Conservation (phyloP, 2,113 vertebrate species). For the Oryzias javanicus region DNA sequence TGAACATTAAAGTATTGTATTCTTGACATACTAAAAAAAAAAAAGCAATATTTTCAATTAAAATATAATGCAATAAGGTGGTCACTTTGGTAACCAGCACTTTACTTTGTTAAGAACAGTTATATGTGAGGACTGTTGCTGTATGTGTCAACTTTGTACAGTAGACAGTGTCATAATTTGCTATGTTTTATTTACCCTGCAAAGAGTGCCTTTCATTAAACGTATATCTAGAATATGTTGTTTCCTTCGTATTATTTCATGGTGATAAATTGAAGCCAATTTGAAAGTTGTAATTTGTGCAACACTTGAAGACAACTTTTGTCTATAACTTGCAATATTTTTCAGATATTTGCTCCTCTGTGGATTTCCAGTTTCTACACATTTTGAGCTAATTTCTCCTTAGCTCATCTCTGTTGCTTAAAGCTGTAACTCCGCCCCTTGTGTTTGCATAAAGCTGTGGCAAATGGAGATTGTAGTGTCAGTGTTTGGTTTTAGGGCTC, state of each 20-base stretch:
- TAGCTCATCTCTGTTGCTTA: too few relatives aligned
- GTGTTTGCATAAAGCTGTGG: conserved; percentile 20
- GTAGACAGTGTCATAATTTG: conserved; percentile 58
- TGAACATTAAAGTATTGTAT: neutral
- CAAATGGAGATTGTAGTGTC: conserved; percentile 31
- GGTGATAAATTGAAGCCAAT: neutral
- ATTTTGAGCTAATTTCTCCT: too few relatives aligned
- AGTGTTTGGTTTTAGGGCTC: conserved; percentile 12
- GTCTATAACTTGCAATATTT: too few relatives aligned
- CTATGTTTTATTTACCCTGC: conserved; percentile 65
- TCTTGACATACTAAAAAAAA: conserved; percentile 22
- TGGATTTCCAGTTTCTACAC: too few relatives aligned
- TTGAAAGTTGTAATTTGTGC: neutral
- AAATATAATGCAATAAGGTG: conserved; percentile 45
- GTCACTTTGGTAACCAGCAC: conserved; percentile 56
- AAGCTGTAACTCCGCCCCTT: too few relatives aligned
- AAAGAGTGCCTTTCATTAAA: conserved; percentile 81
- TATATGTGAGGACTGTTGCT: conserved; percentile 56
- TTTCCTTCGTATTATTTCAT: conserved; percentile 21
- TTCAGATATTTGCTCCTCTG: too few relatives aligned
- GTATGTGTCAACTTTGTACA: conserved; percentile 60
- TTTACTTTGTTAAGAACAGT: conserved; percentile 64
- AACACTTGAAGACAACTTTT: too few relatives aligned
- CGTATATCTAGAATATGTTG: conserved; percentile 48
- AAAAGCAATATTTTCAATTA: conserved; percentile 46